These are phyloP conservation scores for Mimachlamys varia DNA, from an alignment of 2,888 invertebrate genomes.

Conservation along the genomic window DNA sequence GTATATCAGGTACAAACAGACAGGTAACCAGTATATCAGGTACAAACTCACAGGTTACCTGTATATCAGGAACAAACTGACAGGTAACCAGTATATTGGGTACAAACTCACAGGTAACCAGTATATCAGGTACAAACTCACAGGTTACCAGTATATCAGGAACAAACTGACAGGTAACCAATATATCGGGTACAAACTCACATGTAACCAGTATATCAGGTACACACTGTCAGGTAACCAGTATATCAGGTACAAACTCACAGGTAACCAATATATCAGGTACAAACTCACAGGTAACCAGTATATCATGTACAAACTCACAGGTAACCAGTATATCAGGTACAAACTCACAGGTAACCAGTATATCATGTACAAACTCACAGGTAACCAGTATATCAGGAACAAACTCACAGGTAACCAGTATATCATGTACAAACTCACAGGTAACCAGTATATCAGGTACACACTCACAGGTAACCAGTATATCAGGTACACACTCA, in stretches of 20 bases:
- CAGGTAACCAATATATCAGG: background rate
- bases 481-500: background rate
- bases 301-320: background rate
- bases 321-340: background rate
- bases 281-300: background rate
- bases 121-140: background rate
- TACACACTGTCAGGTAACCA: background rate
- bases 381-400: slow-evolving; percentile 10
- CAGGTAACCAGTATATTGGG: too few species aligned
- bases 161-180: background rate
- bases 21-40: too few species aligned
- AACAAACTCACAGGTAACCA: background rate
- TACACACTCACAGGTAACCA: background rate
- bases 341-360: background rate
- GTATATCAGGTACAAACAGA: background rate
- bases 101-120: background rate
- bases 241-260: background rate
- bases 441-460: slow-evolving; percentile 33
- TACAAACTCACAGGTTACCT: too few species aligned
- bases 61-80: too few species aligned
- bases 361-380: background rate
- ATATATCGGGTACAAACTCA: background rate
- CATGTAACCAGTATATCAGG: background rate
- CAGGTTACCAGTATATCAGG: slow-evolving; percentile 6
- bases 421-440: background rate